These are phyloP conservation scores for Poecilobothrus nobilitatus DNA, from an alignment of 2,888 invertebrate species.

Conservation along the genomic window DNA sequence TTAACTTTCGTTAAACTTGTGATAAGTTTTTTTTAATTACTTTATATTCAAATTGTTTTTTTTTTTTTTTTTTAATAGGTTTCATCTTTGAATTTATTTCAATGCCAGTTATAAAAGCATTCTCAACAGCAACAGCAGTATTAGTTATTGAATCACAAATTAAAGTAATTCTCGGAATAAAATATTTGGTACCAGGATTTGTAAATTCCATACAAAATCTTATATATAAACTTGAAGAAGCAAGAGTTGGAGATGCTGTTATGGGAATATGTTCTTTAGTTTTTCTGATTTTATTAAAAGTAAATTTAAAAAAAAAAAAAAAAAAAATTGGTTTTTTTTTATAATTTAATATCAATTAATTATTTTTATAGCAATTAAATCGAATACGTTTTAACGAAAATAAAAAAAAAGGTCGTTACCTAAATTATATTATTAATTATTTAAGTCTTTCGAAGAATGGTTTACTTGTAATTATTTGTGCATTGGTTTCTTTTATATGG, in stretches of 20 bases:
- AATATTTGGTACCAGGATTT: conserved; percentile 60
- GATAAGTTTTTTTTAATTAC: too few species aligned
- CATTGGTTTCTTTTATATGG: conserved; percentile 51
- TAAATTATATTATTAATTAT: conserved; percentile 56
- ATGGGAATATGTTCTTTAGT: conserved; percentile 60
- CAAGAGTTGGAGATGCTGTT: conserved; percentile 54
- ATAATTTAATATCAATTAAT: neutral
- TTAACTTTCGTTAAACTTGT: too few species aligned
- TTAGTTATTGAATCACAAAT: conserved; percentile 70
- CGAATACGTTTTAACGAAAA: conserved; percentile 45
- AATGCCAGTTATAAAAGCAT: conserved; percentile 75
- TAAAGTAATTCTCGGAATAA: conserved; percentile 65
- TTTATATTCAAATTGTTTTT: too few species aligned
- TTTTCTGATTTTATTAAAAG: conserved; percentile 59
- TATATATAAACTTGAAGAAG: conserved; percentile 46
- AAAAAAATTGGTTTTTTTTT: too few species aligned
- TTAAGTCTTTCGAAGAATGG: conserved; percentile 71
- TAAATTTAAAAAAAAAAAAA: conserved; percentile 36
- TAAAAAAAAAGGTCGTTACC: conserved; percentile 32
- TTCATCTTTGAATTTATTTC: conserved; percentile 81
- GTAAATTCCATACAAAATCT: conserved; percentile 53
- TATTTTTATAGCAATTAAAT: conserved; percentile 52
- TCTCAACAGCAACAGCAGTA: conserved; percentile 75
- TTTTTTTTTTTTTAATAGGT: conserved; percentile 46
- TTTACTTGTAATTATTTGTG: conserved; percentile 59